phyloP scores from a whole-genome alignment of 2,113 vertebrate genomes.

The Thryonomys swinderianus region DNA sequence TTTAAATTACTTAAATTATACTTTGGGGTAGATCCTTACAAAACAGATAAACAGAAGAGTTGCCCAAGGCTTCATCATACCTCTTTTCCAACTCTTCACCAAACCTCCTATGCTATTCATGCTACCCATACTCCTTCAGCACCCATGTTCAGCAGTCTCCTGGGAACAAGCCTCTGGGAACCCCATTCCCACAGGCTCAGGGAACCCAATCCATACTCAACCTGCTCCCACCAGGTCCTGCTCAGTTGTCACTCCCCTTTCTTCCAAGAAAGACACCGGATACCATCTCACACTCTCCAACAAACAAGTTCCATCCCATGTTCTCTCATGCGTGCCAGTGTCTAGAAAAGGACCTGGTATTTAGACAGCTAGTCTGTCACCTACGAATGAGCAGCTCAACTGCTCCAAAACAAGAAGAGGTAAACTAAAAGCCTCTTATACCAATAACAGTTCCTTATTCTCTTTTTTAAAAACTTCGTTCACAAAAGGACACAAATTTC shows the following conservation, averaged over 20 bases:
- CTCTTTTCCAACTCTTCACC: neutral
- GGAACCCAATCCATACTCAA: neutral
- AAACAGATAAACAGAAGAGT: neutral
- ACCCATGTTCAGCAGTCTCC: neutral
- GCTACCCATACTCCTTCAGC: neutral
- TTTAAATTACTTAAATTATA: constrained; percentile 25
- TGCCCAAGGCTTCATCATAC: neutral
- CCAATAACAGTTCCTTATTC: neutral
- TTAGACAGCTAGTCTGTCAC: neutral
- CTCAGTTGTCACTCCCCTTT: neutral
- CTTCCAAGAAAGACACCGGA: neutral
- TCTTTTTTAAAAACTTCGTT: neutral
- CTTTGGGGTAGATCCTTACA: neutral
- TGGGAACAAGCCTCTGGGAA: neutral
- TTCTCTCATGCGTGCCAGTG: neutral
- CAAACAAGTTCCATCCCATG: neutral
- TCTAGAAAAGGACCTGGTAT: neutral
- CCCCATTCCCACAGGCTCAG: neutral
- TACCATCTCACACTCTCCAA: neutral
- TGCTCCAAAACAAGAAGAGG: constrained; percentile 13
- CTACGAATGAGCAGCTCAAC: constrained; percentile 1
- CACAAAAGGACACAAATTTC: neutral
- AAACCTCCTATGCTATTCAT: neutral
- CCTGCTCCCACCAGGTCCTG: neutral
- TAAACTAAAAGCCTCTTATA: neutral